Evolutionary conservation across 2,113 vertebrate genomes (phyloP).

Genomic region (Tachysurus fulvidraco): DNA sequence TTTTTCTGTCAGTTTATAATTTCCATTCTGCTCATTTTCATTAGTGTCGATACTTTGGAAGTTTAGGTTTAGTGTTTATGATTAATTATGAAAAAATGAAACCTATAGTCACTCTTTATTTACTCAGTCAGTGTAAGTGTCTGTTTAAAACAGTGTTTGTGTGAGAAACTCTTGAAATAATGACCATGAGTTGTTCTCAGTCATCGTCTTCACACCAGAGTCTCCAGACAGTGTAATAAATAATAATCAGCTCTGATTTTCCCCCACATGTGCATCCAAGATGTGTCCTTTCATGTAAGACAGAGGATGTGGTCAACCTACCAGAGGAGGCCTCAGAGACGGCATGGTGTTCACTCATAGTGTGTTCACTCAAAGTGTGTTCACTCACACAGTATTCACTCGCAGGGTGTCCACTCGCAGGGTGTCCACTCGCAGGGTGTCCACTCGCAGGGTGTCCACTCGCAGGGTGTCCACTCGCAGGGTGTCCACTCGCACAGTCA

Average conservation of each 20-base stretch:
- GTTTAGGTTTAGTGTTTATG: background rate
- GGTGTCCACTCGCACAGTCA: no score
- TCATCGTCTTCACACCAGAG: background rate
- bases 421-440: no score
- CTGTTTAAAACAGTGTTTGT: background rate
- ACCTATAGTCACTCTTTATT: background rate
- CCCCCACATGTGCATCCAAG: background rate
- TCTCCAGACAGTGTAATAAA: background rate
- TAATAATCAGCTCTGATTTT: slow-evolving; percentile 6
- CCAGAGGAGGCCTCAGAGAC: background rate
- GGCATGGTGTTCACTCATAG: background rate
- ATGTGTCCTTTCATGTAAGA: background rate
- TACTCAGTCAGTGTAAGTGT: background rate
- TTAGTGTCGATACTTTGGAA: background rate
- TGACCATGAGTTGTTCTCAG: background rate
- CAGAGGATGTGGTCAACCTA: background rate
- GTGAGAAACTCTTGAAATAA: background rate
- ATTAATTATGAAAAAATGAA: background rate
- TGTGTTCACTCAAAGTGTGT: no score
- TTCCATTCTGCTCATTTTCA: background rate
- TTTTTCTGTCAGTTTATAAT: no score
- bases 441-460: no score
- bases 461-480: no score
- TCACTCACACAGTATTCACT: no score
- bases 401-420: no score